A percentile compares a stretch with the other conserved stretches of the same genome.
These are phyloP conservation scores for Diplazon laetatorius DNA, from an alignment of 2,888 invertebrate genomes.

Conservation along the genomic window DNA sequence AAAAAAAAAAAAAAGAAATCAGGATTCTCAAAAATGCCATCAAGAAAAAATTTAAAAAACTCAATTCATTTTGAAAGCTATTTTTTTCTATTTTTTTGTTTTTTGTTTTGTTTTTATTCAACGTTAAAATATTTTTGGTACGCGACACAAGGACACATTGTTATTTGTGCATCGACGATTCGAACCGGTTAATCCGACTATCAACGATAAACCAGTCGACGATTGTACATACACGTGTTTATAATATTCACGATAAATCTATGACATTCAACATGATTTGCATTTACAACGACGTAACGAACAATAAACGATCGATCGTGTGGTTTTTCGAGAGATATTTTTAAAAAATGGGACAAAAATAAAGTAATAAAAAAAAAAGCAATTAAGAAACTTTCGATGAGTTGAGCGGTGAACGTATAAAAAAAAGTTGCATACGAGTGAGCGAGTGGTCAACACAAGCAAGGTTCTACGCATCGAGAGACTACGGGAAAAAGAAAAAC, in stretches of 20 bases:
- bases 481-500: slow-evolving; percentile 10
- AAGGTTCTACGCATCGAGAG: not conserved
- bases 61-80: no score
- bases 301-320: slow-evolving; percentile 5
- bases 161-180: slow-evolving; percentile 35
- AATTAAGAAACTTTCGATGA: slow-evolving; percentile 30
- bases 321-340: slow-evolving; percentile 28
- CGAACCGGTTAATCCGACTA: slow-evolving; percentile 39
- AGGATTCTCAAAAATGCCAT: no score
- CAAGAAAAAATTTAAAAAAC: no score
- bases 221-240: slow-evolving; percentile 2
- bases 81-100: no score
- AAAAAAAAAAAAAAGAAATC: not conserved
- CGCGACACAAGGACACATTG: slow-evolving; percentile 36
- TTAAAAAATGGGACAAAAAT: no score
- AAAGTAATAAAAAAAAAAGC: slow-evolving; percentile 26
- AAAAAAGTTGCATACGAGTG: slow-evolving; percentile 26
- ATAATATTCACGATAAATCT: slow-evolving; percentile 17
- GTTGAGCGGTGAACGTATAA: slow-evolving; percentile 10
- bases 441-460: slow-evolving; percentile 8
- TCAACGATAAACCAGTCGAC: slow-evolving; percentile 49
- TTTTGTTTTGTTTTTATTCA: slow-evolving; percentile 39
- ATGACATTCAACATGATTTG: slow-evolving; percentile 4
- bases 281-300: slow-evolving; percentile 9
- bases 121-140: slow-evolving; percentile 43